Evolutionary conservation across 2,888 invertebrate genomes (phyloP), one percentile per base, ranked within the genome.

Genomic region (Nezara viridula): DNA sequence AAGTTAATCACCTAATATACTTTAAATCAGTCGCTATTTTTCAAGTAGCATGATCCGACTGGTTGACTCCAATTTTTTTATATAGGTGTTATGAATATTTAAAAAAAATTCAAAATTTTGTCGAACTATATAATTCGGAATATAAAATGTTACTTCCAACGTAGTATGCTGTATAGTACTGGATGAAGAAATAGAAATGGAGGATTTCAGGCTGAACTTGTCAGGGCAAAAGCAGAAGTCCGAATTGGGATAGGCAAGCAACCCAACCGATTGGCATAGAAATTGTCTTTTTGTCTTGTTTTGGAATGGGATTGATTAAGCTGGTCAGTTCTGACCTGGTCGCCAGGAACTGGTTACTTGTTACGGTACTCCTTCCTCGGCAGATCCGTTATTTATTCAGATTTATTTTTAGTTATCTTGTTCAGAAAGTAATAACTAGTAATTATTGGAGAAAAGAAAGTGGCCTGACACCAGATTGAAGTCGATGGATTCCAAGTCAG

Each of bases 281-380:
- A 73, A 73, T 73, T 73, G 66, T 7, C 2, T 37, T 73, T 66
- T 66, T 32, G 19, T 19, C 66, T 73, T 32, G 66, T 73, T 73
- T 73, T 73, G 6, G 66, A 73, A 73, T 73, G 9, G 66, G 66
- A 37, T 73, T 73, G 6, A 73, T 37, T 73, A 73, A 73, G 66
- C 32, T 73, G 66, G 66, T 40, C 81, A 47, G 40, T 47, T n/a
- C 81, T 44, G 44, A 44, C 44, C 73, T 0, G 66, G 88, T 73
- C 47, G 73, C 27, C 44, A 27, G 32, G 88, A 88, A 88, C 88
- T 49, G 88, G 88, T 88, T 88, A 49, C 66, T 44, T 16, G 21
- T 88, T 88, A 88, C 88, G 66, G 88, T 88, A 73, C 88, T 66
- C 27, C 88, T 44, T 40, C 4, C 37, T 86, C 37, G 12, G 0